A percentile compares a stretch with the other conserved stretches of the same genome.
These are phyloP conservation scores for Stegastes partitus DNA, from an alignment of 2,113 vertebrate species.

Conservation along the genomic window DNA sequence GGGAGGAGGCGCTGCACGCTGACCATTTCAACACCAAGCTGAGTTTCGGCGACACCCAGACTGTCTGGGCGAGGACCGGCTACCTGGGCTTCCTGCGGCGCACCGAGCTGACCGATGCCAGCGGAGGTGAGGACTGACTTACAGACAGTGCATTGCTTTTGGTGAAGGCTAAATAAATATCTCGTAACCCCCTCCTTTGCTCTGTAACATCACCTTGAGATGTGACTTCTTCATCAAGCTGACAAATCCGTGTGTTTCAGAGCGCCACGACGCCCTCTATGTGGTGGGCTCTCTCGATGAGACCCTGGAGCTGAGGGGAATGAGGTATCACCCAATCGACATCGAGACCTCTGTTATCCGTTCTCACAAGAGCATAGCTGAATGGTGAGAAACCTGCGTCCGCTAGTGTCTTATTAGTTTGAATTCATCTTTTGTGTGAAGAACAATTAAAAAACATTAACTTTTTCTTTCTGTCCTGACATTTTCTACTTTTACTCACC, in stretches of 20 bases:
- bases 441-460: too few species aligned
- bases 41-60: constrained; percentile 96
- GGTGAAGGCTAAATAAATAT: background rate
- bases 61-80: constrained; percentile 93
- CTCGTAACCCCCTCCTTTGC: too few species aligned
- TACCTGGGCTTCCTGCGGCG: constrained; percentile 97
- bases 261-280: constrained; percentile 95
- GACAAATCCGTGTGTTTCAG: constrained; percentile 74
- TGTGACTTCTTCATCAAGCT: background rate
- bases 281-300: constrained; percentile 96
- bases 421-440: too few species aligned
- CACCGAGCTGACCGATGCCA: constrained; percentile 95
- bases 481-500: too few species aligned
- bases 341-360: constrained; percentile 97
- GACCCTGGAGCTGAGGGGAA: constrained; percentile 94
- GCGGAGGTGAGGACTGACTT: constrained; percentile 88
- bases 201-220: background rate
- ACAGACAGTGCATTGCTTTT: background rate
- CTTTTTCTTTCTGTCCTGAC: background rate
- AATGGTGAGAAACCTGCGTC: constrained; percentile 89
- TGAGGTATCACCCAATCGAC: constrained; percentile 98
- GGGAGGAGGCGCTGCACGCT: constrained; percentile 93
- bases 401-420: background rate
- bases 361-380: constrained; percentile 96
- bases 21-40: constrained; percentile 95